Percentiles rank a stretch among this genome's conserved stretches.
These are phyloP conservation scores for Hypocryptadius cinnamomeus DNA, from an alignment of 2,113 vertebrate genomes.

Conservation along the genomic window DNA sequence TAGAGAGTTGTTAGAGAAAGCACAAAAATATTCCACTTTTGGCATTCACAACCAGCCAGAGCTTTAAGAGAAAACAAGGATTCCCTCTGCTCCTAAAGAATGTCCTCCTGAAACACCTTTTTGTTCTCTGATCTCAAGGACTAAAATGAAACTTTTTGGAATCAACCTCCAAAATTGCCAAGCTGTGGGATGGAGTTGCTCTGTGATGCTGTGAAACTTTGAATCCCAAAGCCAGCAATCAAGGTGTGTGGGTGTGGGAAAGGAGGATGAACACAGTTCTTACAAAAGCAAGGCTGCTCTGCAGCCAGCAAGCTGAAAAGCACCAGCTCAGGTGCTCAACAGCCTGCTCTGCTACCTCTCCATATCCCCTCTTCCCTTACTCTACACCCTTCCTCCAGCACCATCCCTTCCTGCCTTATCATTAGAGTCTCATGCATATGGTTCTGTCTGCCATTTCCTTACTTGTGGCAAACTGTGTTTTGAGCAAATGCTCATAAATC, in stretches of 20 bases:
- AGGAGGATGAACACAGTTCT: slow-evolving; percentile 3
- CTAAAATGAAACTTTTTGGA: not conserved
- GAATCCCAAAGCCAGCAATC: not conserved
- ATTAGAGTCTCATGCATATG: not conserved
- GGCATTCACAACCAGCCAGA: not conserved
- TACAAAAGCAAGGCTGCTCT: not conserved
- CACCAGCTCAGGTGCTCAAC: not conserved
- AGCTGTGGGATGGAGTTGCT: not conserved
- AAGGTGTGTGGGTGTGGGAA: slow-evolving; percentile 40
- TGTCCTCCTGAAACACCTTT: not conserved
- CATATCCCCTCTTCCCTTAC: not conserved
- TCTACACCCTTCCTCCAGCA: not conserved
- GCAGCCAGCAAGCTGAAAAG: not conserved
- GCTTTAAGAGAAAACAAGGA: not conserved
- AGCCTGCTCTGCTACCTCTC: not conserved
- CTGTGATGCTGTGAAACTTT: not conserved
- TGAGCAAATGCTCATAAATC: not conserved
- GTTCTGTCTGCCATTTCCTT: not conserved
- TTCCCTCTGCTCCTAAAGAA: not conserved
- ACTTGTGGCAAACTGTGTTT: not conserved
- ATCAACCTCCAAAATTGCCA: not conserved
- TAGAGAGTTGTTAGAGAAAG: not conserved
- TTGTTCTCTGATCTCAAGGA: not conserved
- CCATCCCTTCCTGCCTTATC: not conserved
- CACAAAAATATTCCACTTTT: not conserved